Conservation (phyloP, 2,113 vertebrate genomes). For the Neogale vison region DNA sequence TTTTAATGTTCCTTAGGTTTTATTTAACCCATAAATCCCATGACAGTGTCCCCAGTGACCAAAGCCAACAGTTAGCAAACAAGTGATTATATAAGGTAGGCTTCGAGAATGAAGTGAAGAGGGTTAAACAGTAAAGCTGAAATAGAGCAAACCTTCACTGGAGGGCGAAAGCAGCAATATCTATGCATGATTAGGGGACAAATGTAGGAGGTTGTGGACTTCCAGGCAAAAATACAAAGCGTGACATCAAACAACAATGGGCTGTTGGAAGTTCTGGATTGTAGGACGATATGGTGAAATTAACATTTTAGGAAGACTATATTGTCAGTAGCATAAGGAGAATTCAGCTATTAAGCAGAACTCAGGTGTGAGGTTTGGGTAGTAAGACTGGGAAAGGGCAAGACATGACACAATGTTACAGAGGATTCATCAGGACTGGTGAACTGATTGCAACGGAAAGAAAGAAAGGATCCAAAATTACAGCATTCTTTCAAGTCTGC, state of each 20-base stretch:
- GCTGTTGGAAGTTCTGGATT: not conserved
- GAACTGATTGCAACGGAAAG: not conserved
- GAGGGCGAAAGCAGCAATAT: not conserved
- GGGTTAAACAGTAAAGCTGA: not conserved
- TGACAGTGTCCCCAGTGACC: not conserved
- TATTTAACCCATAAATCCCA: not conserved
- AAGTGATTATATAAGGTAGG: not conserved
- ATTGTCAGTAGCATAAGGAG: not conserved
- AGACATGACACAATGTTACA: not conserved
- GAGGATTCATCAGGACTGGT: not conserved
- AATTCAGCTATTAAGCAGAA: not conserved
- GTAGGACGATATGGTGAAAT: not conserved
- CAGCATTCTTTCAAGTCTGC: not conserved
- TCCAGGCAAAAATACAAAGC: not conserved
- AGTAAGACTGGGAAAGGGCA: not conserved
- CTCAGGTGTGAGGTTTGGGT: not conserved
- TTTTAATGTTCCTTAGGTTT: not conserved
- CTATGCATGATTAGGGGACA: not conserved
- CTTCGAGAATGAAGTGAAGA: not conserved
- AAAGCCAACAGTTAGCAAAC: not conserved
- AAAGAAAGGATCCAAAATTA: not conserved
- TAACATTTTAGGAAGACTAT: not conserved
- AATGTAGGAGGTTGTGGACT: not conserved
- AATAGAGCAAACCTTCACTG: not conserved
- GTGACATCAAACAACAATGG: not conserved